Evolutionary conservation across 2,113 vertebrate species (phyloP).

Genomic region (Abramis brama): DNA sequence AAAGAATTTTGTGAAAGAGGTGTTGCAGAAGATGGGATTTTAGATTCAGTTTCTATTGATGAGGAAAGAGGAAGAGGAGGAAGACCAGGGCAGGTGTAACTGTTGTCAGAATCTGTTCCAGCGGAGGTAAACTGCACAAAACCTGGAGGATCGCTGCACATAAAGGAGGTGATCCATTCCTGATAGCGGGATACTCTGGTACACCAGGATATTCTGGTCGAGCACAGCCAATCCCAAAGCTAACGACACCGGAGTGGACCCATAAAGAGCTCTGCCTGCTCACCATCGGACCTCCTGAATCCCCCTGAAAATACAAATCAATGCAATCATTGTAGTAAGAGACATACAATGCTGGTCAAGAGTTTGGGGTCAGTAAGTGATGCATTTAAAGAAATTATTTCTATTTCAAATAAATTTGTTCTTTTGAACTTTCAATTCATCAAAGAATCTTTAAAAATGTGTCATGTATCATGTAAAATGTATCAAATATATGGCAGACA

Average conservation of each 20-base stretch:
- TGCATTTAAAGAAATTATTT: not conserved
- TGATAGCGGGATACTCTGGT: slow-evolving; percentile 76
- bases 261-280: slow-evolving; percentile 71
- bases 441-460: too few relatives aligned
- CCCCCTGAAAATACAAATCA: slow-evolving; percentile 68
- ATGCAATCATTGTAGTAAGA: not conserved
- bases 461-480: too few relatives aligned
- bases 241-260: slow-evolving; percentile 81
- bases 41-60: too few relatives aligned
- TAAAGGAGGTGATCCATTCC: slow-evolving; percentile 71
- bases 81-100: not conserved
- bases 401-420: too few relatives aligned
- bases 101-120: slow-evolving; percentile 9
- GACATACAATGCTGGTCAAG: not conserved
- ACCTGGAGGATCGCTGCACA: slow-evolving; percentile 7
- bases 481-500: too few relatives aligned
- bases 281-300: slow-evolving; percentile 82
- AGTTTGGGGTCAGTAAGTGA: not conserved
- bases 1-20: not conserved
- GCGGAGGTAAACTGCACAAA: slow-evolving; percentile 35
- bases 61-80: too few relatives aligned
- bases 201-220: slow-evolving; percentile 79
- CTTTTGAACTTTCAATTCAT: too few relatives aligned
- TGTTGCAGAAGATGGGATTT: not conserved
- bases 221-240: slow-evolving; percentile 80